Conservation (phyloP, 2,888 invertebrate genomes). For the Acronicta leporina region DNA sequence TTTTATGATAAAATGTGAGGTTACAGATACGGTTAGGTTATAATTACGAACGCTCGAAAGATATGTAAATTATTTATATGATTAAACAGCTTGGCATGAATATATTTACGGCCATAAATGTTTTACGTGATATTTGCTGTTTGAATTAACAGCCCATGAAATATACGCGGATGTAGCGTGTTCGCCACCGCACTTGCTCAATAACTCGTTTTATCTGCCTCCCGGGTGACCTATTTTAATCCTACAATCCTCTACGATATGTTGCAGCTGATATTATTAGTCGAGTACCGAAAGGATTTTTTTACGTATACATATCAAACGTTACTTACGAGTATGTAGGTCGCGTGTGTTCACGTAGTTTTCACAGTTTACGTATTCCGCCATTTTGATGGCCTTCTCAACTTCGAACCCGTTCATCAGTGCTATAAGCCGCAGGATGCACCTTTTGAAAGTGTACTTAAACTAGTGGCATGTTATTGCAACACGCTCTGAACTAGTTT, state of each 20-base stretch:
- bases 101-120: slow-evolving; percentile 41
- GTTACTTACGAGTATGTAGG: slow-evolving; percentile 55
- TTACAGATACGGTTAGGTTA: slow-evolving; percentile 23
- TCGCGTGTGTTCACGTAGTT: slow-evolving; percentile 63
- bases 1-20: slow-evolving; percentile 33
- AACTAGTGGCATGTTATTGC: slow-evolving; percentile 56
- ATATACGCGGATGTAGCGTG: slow-evolving; percentile 62
- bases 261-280: slow-evolving; percentile 62
- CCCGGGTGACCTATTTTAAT: slow-evolving; percentile 73
- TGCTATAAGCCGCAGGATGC: slow-evolving; percentile 56
- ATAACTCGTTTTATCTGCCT: slow-evolving; percentile 63
- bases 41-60: slow-evolving; percentile 32
- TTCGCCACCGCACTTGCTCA: slow-evolving; percentile 56
- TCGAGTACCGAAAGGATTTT: slow-evolving; percentile 53
- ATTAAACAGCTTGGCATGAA: slow-evolving; percentile 35
- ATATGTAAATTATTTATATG: slow-evolving; percentile 42
- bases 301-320: slow-evolving; percentile 57
- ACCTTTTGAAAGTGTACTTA: slow-evolving; percentile 54
- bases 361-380: slow-evolving; percentile 67
- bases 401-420: slow-evolving; percentile 51
- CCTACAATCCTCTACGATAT: slow-evolving; percentile 61
- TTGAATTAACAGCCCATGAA: slow-evolving; percentile 56
- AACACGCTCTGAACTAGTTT: slow-evolving; percentile 61
- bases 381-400: slow-evolving; percentile 61
- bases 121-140: slow-evolving; percentile 53